Conservation (phyloP, 2,797 vertebrate genomes). For the Spheniscus humboldti region DNA sequence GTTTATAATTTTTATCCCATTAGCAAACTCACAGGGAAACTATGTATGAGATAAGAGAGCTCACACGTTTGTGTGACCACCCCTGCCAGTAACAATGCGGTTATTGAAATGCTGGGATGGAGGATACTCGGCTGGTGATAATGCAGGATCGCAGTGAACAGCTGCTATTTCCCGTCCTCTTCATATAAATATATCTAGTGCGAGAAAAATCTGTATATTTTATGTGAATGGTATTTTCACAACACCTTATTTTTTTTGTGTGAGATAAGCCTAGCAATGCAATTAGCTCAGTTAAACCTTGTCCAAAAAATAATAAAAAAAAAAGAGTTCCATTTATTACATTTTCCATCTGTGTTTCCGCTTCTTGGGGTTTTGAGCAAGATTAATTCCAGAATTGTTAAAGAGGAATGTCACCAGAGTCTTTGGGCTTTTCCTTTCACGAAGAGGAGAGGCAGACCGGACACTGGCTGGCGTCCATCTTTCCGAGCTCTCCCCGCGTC, state of each 20-base stretch:
- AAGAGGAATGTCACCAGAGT: not conserved
- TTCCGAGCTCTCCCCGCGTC: not conserved
- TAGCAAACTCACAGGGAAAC: not conserved
- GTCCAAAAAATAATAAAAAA: not conserved
- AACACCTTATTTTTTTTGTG: not conserved
- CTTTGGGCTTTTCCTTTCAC: not conserved
- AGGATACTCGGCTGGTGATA: not conserved
- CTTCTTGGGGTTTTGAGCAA: not conserved
- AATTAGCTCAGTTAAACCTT: not conserved
- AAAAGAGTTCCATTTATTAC: not conserved
- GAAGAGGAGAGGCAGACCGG: not conserved
- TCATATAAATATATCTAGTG: not conserved
- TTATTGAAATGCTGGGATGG: not conserved
- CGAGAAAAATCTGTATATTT: not conserved
- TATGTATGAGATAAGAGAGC: not conserved
- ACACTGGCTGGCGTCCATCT: not conserved
- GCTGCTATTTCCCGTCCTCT: conserved; percentile 9
- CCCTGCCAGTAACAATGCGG: not conserved
- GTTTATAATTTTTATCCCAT: not conserved
- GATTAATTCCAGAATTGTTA: not conserved
- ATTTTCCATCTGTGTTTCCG: not conserved
- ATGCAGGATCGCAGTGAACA: not conserved
- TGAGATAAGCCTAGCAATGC: not conserved
- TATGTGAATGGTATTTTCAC: not conserved
- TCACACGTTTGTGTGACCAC: not conserved